Conservation (phyloP, 2,797 vertebrate species). For the Carcharodon carcharias region DNA sequence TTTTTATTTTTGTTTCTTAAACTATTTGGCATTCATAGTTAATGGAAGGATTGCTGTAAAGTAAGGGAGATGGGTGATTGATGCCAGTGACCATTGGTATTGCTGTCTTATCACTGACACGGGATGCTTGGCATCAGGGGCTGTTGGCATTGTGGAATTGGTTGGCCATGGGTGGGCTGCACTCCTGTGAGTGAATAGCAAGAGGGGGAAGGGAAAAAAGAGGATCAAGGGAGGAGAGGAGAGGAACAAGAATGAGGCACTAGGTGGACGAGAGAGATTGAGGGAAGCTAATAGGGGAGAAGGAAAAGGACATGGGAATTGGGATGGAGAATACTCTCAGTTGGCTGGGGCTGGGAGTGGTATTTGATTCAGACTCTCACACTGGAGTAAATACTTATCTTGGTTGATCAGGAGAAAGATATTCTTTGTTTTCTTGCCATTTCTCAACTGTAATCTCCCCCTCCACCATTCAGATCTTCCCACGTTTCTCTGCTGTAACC, state of each 20-base stretch:
- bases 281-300: neutral
- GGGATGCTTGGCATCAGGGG: neutral
- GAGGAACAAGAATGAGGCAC: no score
- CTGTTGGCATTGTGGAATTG: neutral
- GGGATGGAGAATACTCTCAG: neutral
- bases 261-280: neutral
- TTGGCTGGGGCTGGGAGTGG: neutral
- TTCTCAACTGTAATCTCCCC: no score
- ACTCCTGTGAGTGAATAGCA: neutral
- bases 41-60: neutral
- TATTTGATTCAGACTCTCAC: neutral
- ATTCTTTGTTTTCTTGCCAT: no score
- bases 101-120: neutral
- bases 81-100: neutral
- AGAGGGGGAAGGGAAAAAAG: neutral
- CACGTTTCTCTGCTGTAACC: neutral
- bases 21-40: neutral
- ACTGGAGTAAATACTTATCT: neutral
- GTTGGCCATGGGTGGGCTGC: neutral
- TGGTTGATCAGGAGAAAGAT: no score
- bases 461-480: no score
- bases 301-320: neutral
- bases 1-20: neutral
- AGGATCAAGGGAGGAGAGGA: neutral
- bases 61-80: neutral